A percentile compares a stretch with the other conserved stretches of the same genome.
phyloP scores from a whole-genome alignment of 1,140 invertebrate species.

The Drosophila santomea region DNA sequence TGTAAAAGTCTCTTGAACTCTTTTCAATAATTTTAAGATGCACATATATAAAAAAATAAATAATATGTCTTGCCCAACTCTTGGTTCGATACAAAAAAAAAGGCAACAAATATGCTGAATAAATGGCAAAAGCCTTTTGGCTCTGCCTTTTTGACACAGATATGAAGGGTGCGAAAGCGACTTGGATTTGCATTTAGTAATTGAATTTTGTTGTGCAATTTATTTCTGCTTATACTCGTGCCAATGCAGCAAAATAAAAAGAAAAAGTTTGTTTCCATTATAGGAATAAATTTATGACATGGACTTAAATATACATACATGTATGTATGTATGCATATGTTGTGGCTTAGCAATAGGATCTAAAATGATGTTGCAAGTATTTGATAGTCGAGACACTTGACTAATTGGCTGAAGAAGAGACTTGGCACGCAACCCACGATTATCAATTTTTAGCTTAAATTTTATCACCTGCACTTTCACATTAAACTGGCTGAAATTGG shows the following conservation, averaged over 20 bases:
- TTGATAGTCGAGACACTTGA: no score
- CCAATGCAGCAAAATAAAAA: conserved; percentile 35
- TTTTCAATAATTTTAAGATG: conserved; percentile 74
- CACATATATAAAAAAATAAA: conserved; percentile 71
- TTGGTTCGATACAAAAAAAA: conserved; percentile 34
- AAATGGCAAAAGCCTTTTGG: conserved; percentile 64
- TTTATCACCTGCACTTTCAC: background rate
- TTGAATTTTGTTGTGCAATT: conserved; percentile 81
- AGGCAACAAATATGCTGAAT: conserved; percentile 57
- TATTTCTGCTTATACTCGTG: conserved; percentile 60
- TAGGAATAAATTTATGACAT: no score
- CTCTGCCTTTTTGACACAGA: conserved; percentile 67
- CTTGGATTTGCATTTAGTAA: conserved; percentile 77
- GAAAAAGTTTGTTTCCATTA: no score
- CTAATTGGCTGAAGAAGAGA: no score
- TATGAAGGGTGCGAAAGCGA: conserved; percentile 36
- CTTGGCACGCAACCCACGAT: no score
- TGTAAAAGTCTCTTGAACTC: conserved; percentile 62
- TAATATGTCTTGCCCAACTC: conserved; percentile 64
- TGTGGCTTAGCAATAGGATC: no score
- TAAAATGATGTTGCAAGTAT: no score
- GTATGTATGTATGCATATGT: no score
- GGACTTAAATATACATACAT: no score
- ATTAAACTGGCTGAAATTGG: background rate
- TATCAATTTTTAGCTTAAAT: no score